phyloP scores from a whole-genome alignment of 2,888 invertebrate species.

The Melanchra persicariae region DNA sequence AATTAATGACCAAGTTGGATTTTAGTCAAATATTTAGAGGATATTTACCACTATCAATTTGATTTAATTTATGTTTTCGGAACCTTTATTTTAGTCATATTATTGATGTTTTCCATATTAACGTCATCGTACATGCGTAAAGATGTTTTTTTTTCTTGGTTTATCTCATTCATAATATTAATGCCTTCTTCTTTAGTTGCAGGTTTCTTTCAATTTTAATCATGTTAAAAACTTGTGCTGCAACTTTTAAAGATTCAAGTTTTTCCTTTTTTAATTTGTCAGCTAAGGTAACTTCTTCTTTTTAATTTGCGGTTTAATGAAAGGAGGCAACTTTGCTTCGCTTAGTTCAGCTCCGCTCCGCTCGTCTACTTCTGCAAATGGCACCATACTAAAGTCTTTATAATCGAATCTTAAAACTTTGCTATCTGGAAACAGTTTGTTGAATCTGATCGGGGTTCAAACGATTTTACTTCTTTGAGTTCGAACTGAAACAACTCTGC shows the following conservation, averaged over 20 bases:
- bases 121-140: too few species aligned
- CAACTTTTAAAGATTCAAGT: constrained; percentile 25
- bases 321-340: not conserved
- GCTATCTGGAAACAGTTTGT: constrained; percentile 19
- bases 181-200: not conserved
- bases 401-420: constrained; percentile 34
- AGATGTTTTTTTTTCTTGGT: too few species aligned
- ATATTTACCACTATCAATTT: not conserved
- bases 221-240: constrained; percentile 34
- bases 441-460: constrained; percentile 16
- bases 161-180: too few species aligned
- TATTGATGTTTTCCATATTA: too few species aligned
- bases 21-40: constrained; percentile 15
- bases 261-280: constrained; percentile 47
- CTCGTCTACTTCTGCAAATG: not conserved
- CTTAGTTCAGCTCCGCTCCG: constrained; percentile 13
- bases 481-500: not conserved
- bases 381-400: constrained; percentile 5
- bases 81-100: too few species aligned
- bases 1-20: constrained; percentile 43
- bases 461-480: constrained; percentile 14
- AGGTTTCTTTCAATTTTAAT: constrained; percentile 36
- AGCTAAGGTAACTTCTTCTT: constrained; percentile 18
- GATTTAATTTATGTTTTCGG: too few species aligned
- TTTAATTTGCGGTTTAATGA: constrained; percentile 25